Base-by-base conservation (phyloP, 2,888 invertebrate species). In the Cheilosia soror region DNA sequence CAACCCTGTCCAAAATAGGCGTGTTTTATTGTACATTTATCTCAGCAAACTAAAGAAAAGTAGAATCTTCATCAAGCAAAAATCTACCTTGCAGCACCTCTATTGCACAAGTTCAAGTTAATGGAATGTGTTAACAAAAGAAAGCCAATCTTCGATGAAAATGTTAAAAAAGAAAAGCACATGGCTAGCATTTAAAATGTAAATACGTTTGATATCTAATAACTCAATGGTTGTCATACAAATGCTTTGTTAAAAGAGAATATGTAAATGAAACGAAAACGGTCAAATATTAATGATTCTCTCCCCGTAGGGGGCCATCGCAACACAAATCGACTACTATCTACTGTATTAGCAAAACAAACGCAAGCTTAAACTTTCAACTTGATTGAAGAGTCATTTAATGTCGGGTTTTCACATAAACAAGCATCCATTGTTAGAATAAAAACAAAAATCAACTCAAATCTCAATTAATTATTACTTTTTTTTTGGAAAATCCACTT, bases 371-470 rank as follows among this genome's bases (percentile, higher is more conserved):
- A 20, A 1, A 42, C 25, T 55, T 33, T 42, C 31, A 25, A 53
- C 13, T 31, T 33, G 20, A 40, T 27, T 15, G 15, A 31, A 55
- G 13, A 27, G 1, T 9, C 27, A 20, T 31, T 31, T 31, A 42
- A 42, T 3, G 6, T 5, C 1, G n/a, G 2, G n/a, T 15, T 63
- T 5, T 33, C 25, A 27, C 27, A 27, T 4, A 44, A 47, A 20
- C 5, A 11, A 5, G 29, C 47, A 57, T 68, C 51, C 66, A 60
- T 53, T 62, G 65, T 65, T 75, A 65, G 65, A 71, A 49, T 27
- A 11, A 53, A 47, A 58, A 47, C 27, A 47, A 37, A 62, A 44
- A 62, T 29, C 33, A 49, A 76, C 42, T 58, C 42, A 68, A 71
- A 6, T 47, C 42, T 47, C 31, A 9, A 37, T 71, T 75, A 65